These are phyloP conservation scores for Echiichthys vipera DNA, from an alignment of 2,797 vertebrate species.

Conservation along the genomic window DNA sequence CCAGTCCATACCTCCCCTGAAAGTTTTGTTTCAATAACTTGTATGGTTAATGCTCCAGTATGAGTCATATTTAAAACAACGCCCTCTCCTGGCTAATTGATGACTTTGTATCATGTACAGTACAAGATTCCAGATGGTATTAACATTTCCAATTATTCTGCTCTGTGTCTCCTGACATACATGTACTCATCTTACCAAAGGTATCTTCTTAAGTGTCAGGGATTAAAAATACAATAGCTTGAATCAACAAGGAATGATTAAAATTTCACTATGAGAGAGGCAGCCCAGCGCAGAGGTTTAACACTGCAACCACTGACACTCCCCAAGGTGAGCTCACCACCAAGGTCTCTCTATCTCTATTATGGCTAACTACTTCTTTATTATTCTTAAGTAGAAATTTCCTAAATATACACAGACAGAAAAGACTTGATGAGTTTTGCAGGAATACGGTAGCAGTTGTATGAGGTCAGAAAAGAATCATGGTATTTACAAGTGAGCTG, in stretches of 20 bases:
- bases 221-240: constrained; percentile 79
- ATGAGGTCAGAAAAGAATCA: background rate
- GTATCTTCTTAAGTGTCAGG: constrained; percentile 68
- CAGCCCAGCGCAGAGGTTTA: constrained; percentile 60
- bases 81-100: no score
- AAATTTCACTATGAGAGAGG: constrained; percentile 67
- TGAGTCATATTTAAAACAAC: no score
- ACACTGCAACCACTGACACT: constrained; percentile 53
- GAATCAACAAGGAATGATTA: constrained; percentile 75
- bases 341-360: constrained; percentile 30
- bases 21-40: no score
- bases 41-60: no score
- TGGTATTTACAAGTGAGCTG: background rate
- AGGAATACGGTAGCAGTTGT: background rate
- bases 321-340: constrained; percentile 42
- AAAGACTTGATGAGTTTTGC: background rate
- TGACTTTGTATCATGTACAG: background rate
- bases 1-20: no score
- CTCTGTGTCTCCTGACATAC: constrained; percentile 52
- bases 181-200: constrained; percentile 59
- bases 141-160: constrained; percentile 30
- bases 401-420: background rate
- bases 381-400: background rate
- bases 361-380: background rate
- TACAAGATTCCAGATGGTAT: constrained; percentile 1